Evolutionary conservation across 2,113 vertebrate species (phyloP).

Genomic region (Lanius collurio): DNA sequence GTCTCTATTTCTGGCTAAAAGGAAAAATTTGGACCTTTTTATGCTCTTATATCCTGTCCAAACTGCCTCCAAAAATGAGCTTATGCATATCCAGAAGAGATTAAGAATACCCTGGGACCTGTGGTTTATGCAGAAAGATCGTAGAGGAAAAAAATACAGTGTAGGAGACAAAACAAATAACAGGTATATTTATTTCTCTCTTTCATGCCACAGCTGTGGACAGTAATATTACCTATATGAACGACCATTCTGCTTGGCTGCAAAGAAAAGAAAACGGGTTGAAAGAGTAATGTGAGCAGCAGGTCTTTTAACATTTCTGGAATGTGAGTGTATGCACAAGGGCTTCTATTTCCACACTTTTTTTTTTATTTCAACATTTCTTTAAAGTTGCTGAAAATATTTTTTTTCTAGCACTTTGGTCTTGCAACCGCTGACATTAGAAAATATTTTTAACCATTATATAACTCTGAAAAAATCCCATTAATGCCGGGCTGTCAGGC

Average conservation of each 20-base stretch:
- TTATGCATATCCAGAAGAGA: background rate
- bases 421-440: background rate
- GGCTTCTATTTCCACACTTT: background rate
- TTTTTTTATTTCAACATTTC: background rate
- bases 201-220: background rate
- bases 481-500: background rate
- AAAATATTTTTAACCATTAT: background rate
- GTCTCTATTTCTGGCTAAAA: background rate
- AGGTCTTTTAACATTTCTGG: background rate
- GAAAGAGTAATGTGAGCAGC: background rate
- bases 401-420: background rate
- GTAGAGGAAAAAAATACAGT: background rate
- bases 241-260: background rate
- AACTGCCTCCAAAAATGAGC: background rate
- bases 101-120: background rate
- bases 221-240: background rate
- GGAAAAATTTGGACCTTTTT: background rate
- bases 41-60: background rate
- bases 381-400: background rate
- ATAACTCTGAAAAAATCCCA: background rate
- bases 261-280: background rate
- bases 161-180: background rate
- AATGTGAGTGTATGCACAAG: background rate
- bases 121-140: background rate
- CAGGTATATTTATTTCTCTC: background rate